Conservation (phyloP, 1,140 invertebrate species). For the Neodiprion virginianus region DNA sequence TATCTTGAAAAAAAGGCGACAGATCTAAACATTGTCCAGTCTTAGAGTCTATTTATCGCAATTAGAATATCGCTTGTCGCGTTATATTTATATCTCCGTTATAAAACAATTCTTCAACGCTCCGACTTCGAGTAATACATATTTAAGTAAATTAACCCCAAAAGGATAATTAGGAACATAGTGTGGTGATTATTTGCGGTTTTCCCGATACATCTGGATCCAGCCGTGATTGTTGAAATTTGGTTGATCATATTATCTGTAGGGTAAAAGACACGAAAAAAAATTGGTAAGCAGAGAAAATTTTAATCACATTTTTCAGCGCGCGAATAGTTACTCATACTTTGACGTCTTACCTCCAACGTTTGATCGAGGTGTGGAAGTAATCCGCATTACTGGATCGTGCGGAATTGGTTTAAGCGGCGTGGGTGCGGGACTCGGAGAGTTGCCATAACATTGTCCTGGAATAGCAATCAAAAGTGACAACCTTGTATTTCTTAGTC, state of each 20-base stretch:
- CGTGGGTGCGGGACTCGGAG: constrained; percentile 56
- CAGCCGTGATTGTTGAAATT: background rate
- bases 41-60: too few relatives aligned
- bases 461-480: constrained; percentile 16
- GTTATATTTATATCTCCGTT: too few relatives aligned
- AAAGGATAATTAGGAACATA: background rate
- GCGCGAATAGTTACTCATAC: background rate
- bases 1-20: too few relatives aligned
- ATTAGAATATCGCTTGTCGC: too few relatives aligned
- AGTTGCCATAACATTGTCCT: constrained; percentile 60
- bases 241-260: background rate
- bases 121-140: too few relatives aligned
- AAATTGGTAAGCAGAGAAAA: too few relatives aligned
- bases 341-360: constrained; percentile 30
- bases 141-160: too few relatives aligned
- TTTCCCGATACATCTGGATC: background rate
- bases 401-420: constrained; percentile 46
- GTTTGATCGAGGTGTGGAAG: constrained; percentile 38
- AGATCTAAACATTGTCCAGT: too few relatives aligned
- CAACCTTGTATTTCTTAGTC: background rate
- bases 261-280: background rate
- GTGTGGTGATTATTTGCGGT: background rate
- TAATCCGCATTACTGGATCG: constrained; percentile 49
- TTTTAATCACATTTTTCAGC: too few relatives aligned
- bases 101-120: too few relatives aligned